A percentile compares a stretch with the other conserved stretches of the same genome.
phyloP scores from a whole-genome alignment of 2,888 invertebrate species.

The Halictus ligatus region DNA sequence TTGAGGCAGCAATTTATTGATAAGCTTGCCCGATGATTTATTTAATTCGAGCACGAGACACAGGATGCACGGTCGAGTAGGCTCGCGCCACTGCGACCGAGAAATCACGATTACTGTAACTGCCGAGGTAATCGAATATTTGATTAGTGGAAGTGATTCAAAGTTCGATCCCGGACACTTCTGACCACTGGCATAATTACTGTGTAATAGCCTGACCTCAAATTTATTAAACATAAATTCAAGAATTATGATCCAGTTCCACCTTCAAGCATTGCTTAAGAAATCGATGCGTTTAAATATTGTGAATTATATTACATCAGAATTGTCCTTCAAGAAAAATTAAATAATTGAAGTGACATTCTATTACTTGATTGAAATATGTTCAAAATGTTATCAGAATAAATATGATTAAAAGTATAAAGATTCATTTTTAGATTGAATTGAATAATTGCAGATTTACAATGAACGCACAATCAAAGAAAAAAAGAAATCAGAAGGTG shows the following conservation, averaged over 20 bases:
- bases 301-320: no score
- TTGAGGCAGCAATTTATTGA: conserved; percentile 26
- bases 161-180: neutral
- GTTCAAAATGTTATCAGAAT: no score
- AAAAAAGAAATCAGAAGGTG: no score
- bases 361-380: no score
- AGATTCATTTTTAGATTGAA: no score
- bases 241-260: neutral
- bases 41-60: conserved; percentile 22
- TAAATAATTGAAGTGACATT: no score
- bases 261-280: neutral
- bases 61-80: conserved; percentile 16
- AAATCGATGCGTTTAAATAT: no score
- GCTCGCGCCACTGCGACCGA: neutral
- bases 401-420: no score
- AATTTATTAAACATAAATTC: neutral
- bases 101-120: conserved; percentile 4
- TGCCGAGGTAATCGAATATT: conserved; percentile 11
- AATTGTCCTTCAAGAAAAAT: no score
- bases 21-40: conserved; percentile 35
- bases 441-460: no score
- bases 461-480: no score
- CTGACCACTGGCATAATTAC: neutral
- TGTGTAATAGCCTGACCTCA: neutral
- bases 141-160: conserved; percentile 8